Evolutionary conservation across 2,888 invertebrate species (phyloP), one percentile per base, ranked within the genome.

Genomic region (Parthenolecanium corni): DNA sequence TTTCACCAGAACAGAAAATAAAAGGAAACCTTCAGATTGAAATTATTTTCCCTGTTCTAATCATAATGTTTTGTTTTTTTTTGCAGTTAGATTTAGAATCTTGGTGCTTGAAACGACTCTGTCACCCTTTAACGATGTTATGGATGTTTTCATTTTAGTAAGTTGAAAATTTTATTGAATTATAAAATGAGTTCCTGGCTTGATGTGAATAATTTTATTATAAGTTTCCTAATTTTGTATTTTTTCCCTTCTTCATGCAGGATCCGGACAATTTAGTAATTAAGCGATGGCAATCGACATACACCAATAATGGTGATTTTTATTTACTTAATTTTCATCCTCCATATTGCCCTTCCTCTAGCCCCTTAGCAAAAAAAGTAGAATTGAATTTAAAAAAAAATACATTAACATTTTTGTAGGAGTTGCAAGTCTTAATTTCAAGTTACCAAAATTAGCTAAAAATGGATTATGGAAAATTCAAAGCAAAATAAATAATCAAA

Each of bases 71-170:
- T n/a, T n/a, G n/a, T 53, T 4, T 53, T 14, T 31, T 25, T 56
- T 63, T 53, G 14, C 51, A 65, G 75, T 75, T 46, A 66, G 69
- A 14, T 74, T 75, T 65, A 69, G 76, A 64, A 70, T 73, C 24
- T 69, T 76, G 44, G 67, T 74, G 16, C 67, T 75, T 31, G 72
- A 72, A 31, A 71, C 73, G 20, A 72, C 74, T 63, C 66, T 75
- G 64, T 70, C 71, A 49, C 74, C 75, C 1, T 75, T 71, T 66
- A 72, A 73, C 56, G 74, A 74, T 64, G 73, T 73, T 5, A 70
- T 74, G 31, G 73, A 74, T 66, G 70, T 75, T 16, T 74, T 70
- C 65, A 68, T 76, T 42, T 64, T 74, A 69, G 75, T 75, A 70
- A 71, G 71, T 67, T 2, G 5, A 18, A 44, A n/a, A 31, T 31